Conservation (phyloP, 2,797 vertebrate genomes). For the Leptoclinus maculatus region DNA sequence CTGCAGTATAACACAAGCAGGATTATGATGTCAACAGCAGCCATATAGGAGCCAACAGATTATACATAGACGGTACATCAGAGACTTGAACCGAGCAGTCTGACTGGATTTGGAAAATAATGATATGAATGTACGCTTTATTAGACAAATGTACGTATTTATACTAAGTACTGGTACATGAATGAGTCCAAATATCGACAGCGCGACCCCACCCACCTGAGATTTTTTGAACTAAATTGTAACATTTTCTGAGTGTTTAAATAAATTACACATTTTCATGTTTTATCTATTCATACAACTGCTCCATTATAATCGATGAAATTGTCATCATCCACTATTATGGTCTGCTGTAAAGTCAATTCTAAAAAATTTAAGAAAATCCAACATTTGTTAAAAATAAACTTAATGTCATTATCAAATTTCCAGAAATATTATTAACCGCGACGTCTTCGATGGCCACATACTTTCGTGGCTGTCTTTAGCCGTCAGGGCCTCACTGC, state of each 20-base stretch:
- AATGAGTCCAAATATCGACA: not conserved
- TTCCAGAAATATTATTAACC: not conserved
- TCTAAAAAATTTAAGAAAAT: not conserved
- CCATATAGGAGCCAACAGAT: conserved; percentile 39
- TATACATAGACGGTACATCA: conserved; percentile 37
- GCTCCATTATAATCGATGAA: not conserved
- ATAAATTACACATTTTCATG: not conserved
- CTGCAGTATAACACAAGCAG: conserved; percentile 47
- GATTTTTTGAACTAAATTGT: not conserved
- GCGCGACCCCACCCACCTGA: not conserved
- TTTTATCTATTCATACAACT: not conserved
- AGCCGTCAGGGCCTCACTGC: not conserved
- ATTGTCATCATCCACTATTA: not conserved
- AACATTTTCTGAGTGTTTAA: not conserved
- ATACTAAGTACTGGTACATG: not conserved
- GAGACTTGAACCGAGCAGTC: conserved; percentile 29
- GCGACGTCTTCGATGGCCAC: not conserved
- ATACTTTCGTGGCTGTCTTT: not conserved
- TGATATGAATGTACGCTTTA: not conserved
- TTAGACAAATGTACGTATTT: conserved; percentile 5
- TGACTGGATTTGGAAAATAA: conserved; percentile 36
- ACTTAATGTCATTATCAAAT: not conserved
- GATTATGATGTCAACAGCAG: conserved; percentile 49
- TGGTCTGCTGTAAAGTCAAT: not conserved
- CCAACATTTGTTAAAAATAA: not conserved